Base-by-base conservation (phyloP, 2,888 invertebrate species). In the Cabera pusaria region DNA sequence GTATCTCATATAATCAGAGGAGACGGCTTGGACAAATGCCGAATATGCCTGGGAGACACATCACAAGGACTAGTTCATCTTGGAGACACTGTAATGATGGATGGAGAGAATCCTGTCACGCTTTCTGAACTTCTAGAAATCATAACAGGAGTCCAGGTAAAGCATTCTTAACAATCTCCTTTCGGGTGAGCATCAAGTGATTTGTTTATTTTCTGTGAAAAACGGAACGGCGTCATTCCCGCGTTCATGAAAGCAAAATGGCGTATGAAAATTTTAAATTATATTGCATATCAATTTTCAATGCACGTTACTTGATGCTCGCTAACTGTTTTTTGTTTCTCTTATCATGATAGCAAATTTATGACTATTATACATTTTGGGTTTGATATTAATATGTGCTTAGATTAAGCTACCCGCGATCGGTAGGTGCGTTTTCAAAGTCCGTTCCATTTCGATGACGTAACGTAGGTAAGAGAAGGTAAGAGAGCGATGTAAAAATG, bases 1-100 rank as follows among this genome's bases (percentile, higher is more conserved):
- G 72, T 88, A 40, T 85, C 87, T n/a, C 87, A 88, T 52, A 79
- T 88, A 42, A 74, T 87, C 11, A 68, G 72, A 40, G 86, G 87
- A 45, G 87, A 88, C 49, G 88, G 88, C 1, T 59, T 66, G 21
- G 77, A 87, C 39, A 81, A 72, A 73, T 88, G 87, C 52, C 67
- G 87, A 56, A 87, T 87, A 52, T 88, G 88, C 48, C 77, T 88
- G 83, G 86, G 87, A 1, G 86, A 84, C 35, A 87, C 88, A 0
- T 62, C 75, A 1, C 83, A 87, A 45, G 88, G 88, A 2, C 85
- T 82, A 60, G 86, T 88, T 11, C 76, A 76, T 46, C 71, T 88
- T 19, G 74, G 75, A 36, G 88, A 88, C 44, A 86, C 87, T 0
- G 86, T 88, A 2, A 80, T 87, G 82, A 72, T 80, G 72, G 84